Conservation (phyloP, 35 echinoderm and acorn worm species). For the Acanthaster planci region DNA sequence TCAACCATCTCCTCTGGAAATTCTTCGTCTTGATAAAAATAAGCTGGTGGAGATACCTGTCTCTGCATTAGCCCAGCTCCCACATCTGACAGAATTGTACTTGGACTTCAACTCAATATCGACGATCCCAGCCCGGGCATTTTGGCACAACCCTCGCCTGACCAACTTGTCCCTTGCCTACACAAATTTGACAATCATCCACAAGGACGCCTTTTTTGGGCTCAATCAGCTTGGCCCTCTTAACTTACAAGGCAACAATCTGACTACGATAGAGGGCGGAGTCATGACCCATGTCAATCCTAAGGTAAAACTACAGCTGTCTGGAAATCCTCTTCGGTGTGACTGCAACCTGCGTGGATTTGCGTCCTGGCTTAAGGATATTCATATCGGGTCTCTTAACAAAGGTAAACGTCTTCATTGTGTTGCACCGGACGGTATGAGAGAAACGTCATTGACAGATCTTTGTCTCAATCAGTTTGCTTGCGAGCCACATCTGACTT, state of each 20-base stretch:
- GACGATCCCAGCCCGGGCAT: neutral
- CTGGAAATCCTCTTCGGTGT: neutral
- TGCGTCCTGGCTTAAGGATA: neutral
- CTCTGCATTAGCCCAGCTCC: neutral
- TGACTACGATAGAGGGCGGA: constrained; percentile 1
- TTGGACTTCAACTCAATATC: neutral
- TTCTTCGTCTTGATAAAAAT: neutral
- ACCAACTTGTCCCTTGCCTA: neutral
- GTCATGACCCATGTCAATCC: neutral
- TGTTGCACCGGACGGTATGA: neutral
- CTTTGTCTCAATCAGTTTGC: neutral
- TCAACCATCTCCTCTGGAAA: neutral
- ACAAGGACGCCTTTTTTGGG: neutral
- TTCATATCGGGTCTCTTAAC: neutral
- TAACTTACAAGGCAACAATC: neutral
- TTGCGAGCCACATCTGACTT: neutral
- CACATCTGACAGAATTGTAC: neutral
- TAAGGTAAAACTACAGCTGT: neutral
- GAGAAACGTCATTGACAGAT: neutral
- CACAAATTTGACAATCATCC: neutral
- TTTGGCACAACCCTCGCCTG: neutral
- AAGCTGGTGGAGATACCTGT: neutral
- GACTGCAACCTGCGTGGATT: constrained; percentile 5
- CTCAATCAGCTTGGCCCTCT: neutral
- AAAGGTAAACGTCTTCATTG: neutral